Percentiles rank a stretch among this genome's conserved stretches.
These are phyloP conservation scores for Ctenopoma kingsleyae DNA, from an alignment of 2,797 vertebrate genomes.

Conservation along the genomic window DNA sequence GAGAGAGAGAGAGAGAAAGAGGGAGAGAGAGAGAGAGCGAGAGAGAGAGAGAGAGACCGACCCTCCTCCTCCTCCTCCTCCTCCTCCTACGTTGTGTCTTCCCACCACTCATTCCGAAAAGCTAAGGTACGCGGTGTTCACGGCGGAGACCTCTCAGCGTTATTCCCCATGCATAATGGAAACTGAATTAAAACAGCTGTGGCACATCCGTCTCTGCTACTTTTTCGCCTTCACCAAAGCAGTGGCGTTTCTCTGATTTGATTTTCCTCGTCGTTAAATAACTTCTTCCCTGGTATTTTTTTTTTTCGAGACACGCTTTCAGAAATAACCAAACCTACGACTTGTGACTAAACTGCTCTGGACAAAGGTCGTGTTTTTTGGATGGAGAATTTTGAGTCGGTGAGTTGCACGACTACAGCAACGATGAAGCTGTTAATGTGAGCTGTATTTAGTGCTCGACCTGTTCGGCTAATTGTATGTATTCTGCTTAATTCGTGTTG, in stretches of 20 bases:
- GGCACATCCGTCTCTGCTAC: conserved; percentile 56
- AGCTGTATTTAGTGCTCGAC: conserved; percentile 13
- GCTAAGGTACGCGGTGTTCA: conserved; percentile 56
- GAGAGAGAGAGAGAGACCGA: conserved; percentile 44
- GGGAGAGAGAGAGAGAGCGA: conserved; percentile 46
- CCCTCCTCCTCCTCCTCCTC: conserved; percentile 37
- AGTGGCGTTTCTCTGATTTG: conserved; percentile 17
- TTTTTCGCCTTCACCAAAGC: conserved; percentile 44
- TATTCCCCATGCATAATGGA: conserved; percentile 58
- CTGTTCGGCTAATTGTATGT: conserved; percentile 17
- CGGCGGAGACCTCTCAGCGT: conserved; percentile 61
- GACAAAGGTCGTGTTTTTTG: conserved; percentile 48
- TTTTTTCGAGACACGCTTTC: conserved; percentile 26
- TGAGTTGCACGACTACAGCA: conserved; percentile 53
- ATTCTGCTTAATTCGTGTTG: background rate
- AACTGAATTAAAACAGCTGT: conserved; percentile 61
- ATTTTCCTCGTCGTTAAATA: conserved; percentile 42
- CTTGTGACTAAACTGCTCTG: conserved; percentile 46
- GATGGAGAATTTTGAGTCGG: conserved; percentile 73
- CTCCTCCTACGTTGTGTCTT: conserved; percentile 50
- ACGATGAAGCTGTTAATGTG: background rate
- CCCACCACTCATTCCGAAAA: conserved; percentile 60
- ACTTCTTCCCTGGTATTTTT: conserved; percentile 55
- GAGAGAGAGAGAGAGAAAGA: conserved; percentile 46
- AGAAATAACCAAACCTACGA: conserved; percentile 46